These are phyloP conservation scores for Eupsittula cactorum DNA, from an alignment of 2,113 vertebrate species.

Conservation along the genomic window DNA sequence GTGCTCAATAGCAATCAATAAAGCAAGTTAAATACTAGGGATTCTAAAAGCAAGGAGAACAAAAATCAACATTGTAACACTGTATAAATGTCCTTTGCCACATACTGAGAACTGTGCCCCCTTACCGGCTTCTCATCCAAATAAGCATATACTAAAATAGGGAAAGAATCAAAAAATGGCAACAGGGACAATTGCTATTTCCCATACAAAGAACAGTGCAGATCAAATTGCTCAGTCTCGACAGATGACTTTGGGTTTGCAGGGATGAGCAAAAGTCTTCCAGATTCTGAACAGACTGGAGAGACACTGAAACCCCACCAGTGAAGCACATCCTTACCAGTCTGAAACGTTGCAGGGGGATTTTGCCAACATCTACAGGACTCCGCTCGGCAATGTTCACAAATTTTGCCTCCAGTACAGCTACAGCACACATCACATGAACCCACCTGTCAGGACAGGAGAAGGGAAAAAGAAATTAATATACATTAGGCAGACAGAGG, in stretches of 20 bases:
- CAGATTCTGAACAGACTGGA: neutral
- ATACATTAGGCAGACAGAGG: neutral
- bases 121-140: neutral
- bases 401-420: conserved; percentile 94
- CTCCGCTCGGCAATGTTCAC: conserved; percentile 90
- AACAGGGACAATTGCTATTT: neutral
- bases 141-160: neutral
- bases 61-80: neutral
- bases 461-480: neutral
- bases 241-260: neutral
- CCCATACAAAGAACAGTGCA: neutral
- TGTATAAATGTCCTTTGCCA: neutral
- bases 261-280: neutral
- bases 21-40: neutral
- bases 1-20: neutral
- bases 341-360: conserved; percentile 91
- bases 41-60: neutral
- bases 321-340: conserved; percentile 79
- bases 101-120: neutral
- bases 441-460: conserved; percentile 86
- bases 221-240: neutral
- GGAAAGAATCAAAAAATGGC: neutral
- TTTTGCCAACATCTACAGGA: conserved; percentile 92
- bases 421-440: conserved; percentile 95
- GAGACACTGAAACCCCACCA: neutral